Conservation (phyloP, 2,888 invertebrate genomes). For the Lithophane semibrunnea region DNA sequence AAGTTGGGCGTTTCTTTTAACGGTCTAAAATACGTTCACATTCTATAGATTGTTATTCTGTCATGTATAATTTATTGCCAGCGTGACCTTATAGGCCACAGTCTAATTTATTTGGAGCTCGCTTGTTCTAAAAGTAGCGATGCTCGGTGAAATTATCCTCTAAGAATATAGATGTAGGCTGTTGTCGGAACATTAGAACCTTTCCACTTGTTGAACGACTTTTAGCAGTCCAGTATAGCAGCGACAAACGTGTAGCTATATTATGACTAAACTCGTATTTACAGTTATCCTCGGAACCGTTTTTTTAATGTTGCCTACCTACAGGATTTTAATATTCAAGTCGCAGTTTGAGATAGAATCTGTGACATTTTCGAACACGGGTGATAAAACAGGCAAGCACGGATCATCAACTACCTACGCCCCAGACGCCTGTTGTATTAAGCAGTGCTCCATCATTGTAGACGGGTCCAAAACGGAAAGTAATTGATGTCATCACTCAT, state of each 20-base stretch:
- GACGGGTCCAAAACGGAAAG: conserved; percentile 36
- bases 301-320: conserved; percentile 75
- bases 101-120: conserved; percentile 36
- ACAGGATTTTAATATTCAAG: conserved; percentile 80
- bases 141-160: conserved; percentile 9
- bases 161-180: conserved; percentile 27
- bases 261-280: conserved; percentile 80
- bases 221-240: conserved; percentile 66
- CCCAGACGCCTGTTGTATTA: conserved; percentile 50
- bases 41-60: conserved; percentile 37
- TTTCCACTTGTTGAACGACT: conserved; percentile 55
- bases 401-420: conserved; percentile 66
- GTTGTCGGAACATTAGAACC: conserved; percentile 25
- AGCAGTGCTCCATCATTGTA: conserved; percentile 56
- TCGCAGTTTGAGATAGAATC: conserved; percentile 75
- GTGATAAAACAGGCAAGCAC: conserved; percentile 53
- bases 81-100: conserved; percentile 24
- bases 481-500: conserved; percentile 51
- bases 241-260: conserved; percentile 72
- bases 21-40: conserved; percentile 46
- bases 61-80: conserved; percentile 47
- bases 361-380: conserved; percentile 70
- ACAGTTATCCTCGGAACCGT: conserved; percentile 81
- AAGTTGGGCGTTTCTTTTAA: conserved; percentile 42
- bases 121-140: conserved; percentile 12